Evolutionary conservation across 1,140 invertebrate genomes (phyloP), one percentile per base, ranked within the genome.

Genomic region (Rhizoglyphus robini): DNA sequence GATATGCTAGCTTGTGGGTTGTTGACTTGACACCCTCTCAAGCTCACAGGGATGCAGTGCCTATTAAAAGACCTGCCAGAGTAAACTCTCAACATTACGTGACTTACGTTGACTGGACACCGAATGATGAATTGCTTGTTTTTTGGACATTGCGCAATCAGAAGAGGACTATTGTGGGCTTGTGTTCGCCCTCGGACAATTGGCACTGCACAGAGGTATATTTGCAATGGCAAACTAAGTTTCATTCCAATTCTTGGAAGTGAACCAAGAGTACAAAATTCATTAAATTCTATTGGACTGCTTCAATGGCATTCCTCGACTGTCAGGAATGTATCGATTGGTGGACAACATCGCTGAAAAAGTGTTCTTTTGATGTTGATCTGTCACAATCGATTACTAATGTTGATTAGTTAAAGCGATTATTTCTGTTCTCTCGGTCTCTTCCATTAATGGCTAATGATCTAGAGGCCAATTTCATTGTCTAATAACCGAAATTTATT

Each of bases 81-180:
- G 5, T 66, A 15, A 13, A n/a, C n/a, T 31, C 27, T 13, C n/a
- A 66, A 36, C 47, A 65, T 34, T 68, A 68, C 41, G 31, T 68
- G 4, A 48, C 41, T 20, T 46, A 65, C 41, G 67, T 68, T 25
- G 8, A 57, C 41, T 68, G 67, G 67, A 3, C 27, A 23, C n/a
- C 20, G 4, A 25, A 66, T 15, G 48, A 58, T 59, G 13, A 36
- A 23, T n/a, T 68, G 41, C 47, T 48, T 11, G 63, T 68, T 15
- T 15, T 61, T 11, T 68, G 67, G 67, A 66, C 67, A 5, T 41
- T 60, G 23, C 48, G 67, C 27, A 41, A 46, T 58, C 67, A 65
- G 51, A 59, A 47, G 18, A 25, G 36, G 34, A 54, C 67, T 3
- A 27, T 68, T 11, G 5, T 68, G 8, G 27, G 29, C 27, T 20